Evolutionary conservation across 2,888 invertebrate genomes (phyloP).

Genomic region (Octonoba sinensis): DNA sequence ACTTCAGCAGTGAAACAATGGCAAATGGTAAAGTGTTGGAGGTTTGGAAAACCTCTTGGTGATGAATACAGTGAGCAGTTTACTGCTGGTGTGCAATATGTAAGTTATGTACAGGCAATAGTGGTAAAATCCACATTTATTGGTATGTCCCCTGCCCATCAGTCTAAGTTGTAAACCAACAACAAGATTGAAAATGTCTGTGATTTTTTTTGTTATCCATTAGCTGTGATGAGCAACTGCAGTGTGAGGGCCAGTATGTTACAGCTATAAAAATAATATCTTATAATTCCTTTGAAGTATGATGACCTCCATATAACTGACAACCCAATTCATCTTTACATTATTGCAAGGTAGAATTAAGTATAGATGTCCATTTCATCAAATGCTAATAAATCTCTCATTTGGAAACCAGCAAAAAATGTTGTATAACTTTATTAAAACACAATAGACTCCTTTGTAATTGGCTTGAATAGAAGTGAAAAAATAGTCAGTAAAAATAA

Average conservation of each 20-base stretch:
- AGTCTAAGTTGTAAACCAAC: slow-evolving; percentile 38
- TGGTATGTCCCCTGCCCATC: slow-evolving; percentile 45
- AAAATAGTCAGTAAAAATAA: slow-evolving; percentile 28
- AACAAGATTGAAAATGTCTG: slow-evolving; percentile 60
- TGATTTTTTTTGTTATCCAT: slow-evolving; percentile 62
- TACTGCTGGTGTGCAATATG: slow-evolving; percentile 64
- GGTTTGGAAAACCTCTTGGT: slow-evolving; percentile 21
- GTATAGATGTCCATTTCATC: slow-evolving; percentile 44
- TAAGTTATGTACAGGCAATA: slow-evolving; percentile 63
- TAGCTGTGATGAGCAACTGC: slow-evolving; percentile 51
- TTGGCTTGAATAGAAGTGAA: too few species aligned
- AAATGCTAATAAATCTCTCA: slow-evolving; percentile 38
- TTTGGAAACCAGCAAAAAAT: neutral
- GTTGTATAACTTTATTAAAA: too few species aligned
- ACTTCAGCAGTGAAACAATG: slow-evolving; percentile 46
- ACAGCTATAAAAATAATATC: neutral
- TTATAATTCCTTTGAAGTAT: too few species aligned
- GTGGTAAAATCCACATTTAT: slow-evolving; percentile 47
- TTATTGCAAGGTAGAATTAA: slow-evolving; percentile 41
- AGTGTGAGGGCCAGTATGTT: slow-evolving; percentile 36
- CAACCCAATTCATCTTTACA: slow-evolving; percentile 41
- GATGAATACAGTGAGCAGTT: slow-evolving; percentile 53
- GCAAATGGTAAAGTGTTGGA: slow-evolving; percentile 47
- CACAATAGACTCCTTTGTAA: too few species aligned
- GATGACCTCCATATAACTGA: too few species aligned